A percentile compares a stretch with the other conserved stretches of the same genome.
phyloP scores from a whole-genome alignment of 2,888 invertebrate species.

The Carcina quercana region DNA sequence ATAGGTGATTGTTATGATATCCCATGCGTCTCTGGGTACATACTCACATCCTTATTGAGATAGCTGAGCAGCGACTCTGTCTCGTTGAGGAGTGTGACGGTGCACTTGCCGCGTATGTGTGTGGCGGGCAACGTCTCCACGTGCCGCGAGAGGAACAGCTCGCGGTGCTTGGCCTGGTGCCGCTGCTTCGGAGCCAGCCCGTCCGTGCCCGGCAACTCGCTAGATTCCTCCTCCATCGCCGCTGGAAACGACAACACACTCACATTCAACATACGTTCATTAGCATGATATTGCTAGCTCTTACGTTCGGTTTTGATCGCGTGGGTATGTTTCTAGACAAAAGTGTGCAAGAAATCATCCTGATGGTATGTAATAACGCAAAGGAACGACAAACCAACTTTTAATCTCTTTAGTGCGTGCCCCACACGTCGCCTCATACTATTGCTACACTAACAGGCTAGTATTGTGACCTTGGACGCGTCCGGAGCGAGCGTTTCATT shows the following conservation, averaged over 20 bases:
- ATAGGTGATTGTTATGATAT: too few relatives aligned
- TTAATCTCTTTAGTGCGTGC: too few relatives aligned
- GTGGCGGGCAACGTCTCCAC: conserved; percentile 99
- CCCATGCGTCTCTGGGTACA: conserved; percentile 51
- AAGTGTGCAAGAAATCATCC: too few relatives aligned
- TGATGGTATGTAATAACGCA: too few relatives aligned
- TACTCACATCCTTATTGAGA: conserved; percentile 94
- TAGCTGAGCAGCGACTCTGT: conserved; percentile 97
- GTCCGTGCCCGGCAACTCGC: conserved; percentile 75
- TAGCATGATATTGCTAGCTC: too few relatives aligned
- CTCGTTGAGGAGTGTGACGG: conserved; percentile 98
- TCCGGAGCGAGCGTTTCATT: too few relatives aligned
- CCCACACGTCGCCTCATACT: too few relatives aligned
- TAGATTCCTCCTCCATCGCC: conserved; percentile 81
- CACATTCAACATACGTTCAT: not conserved
- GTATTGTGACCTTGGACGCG: too few relatives aligned
- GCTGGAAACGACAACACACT: conserved; percentile 61
- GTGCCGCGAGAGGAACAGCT: conserved; percentile 97
- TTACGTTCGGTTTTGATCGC: too few relatives aligned
- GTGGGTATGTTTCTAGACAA: too few relatives aligned
- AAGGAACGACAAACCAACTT: too few relatives aligned
- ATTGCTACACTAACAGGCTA: too few relatives aligned
- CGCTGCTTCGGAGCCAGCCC: conserved; percentile 88
- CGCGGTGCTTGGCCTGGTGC: conserved; percentile 97
- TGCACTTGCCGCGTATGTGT: conserved; percentile 99